A percentile compares a stretch with the other conserved stretches of the same genome.
Conservation (phyloP, 2,113 vertebrate genomes). For the Sula dactylatra region DNA sequence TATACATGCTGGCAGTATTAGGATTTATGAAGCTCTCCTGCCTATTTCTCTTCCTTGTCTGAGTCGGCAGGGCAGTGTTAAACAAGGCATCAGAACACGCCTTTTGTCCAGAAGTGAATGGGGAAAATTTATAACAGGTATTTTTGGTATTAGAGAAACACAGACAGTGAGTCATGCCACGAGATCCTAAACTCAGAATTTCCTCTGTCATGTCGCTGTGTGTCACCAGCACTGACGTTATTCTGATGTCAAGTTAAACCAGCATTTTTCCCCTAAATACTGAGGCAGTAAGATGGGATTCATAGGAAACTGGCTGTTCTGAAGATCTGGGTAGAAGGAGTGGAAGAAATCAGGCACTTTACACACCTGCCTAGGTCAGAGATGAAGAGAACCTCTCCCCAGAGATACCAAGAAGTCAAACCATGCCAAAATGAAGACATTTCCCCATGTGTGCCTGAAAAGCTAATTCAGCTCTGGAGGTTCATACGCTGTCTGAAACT, state of each 20-base stretch:
- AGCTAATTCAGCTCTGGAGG: not conserved
- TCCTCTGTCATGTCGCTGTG: not conserved
- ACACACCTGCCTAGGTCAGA: not conserved
- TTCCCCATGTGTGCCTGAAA: not conserved
- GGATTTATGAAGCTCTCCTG: not conserved
- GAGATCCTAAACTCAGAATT: not conserved
- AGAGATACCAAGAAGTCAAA: not conserved
- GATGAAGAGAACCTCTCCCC: not conserved
- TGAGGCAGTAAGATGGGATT: not conserved
- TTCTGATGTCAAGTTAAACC: not conserved
- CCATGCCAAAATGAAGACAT: not conserved
- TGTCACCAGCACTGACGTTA: not conserved
- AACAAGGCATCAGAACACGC: not conserved
- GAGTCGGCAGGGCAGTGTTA: not conserved
- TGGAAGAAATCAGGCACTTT: not conserved
- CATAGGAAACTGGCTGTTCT: not conserved
- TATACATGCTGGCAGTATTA: not conserved
- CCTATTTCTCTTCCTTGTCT: not conserved
- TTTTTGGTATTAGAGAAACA: not conserved
- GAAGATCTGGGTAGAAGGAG: not conserved
- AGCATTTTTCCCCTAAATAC: not conserved
- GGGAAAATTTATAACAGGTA: not conserved
- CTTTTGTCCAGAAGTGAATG: not conserved
- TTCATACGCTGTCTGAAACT: not conserved
- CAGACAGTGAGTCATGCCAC: slow-evolving; percentile 20